Conservation (phyloP, 2,113 vertebrate species). For the Empidonax alnorum region DNA sequence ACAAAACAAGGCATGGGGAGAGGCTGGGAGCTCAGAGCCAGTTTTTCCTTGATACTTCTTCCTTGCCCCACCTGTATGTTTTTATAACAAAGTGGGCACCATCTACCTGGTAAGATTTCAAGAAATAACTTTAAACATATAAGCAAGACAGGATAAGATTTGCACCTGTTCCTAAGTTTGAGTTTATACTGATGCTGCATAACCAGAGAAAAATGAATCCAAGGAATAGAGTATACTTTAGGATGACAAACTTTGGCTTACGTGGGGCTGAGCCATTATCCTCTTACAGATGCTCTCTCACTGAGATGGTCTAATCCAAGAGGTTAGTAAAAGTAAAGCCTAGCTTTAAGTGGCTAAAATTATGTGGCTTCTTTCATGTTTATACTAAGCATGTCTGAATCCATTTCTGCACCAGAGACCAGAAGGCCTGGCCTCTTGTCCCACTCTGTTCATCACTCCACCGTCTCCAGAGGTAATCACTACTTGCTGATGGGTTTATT, state of each 20-base stretch:
- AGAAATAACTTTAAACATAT: neutral
- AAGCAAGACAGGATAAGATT: neutral
- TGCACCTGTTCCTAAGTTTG: neutral
- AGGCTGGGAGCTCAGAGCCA: neutral
- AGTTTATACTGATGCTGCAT: neutral
- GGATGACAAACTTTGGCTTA: neutral
- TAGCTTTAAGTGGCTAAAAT: neutral
- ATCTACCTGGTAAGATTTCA: neutral
- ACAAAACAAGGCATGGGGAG: neutral
- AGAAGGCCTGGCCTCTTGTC: neutral
- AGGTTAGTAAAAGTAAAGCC: neutral
- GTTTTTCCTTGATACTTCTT: neutral
- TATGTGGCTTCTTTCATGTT: neutral
- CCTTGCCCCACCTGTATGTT: neutral
- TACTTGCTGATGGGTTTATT: neutral
- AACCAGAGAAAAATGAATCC: neutral
- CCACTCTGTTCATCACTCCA: neutral
- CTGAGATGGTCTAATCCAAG: neutral
- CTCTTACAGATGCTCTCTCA: neutral
- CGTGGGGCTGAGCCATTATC: neutral
- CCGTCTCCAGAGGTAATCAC: neutral
- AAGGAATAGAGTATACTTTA: neutral
- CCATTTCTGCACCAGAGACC: neutral
- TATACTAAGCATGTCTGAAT: neutral
- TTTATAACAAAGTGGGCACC: neutral